These are phyloP conservation scores for Nysson spinosus DNA, from an alignment of 2,888 invertebrate species.

Conservation along the genomic window DNA sequence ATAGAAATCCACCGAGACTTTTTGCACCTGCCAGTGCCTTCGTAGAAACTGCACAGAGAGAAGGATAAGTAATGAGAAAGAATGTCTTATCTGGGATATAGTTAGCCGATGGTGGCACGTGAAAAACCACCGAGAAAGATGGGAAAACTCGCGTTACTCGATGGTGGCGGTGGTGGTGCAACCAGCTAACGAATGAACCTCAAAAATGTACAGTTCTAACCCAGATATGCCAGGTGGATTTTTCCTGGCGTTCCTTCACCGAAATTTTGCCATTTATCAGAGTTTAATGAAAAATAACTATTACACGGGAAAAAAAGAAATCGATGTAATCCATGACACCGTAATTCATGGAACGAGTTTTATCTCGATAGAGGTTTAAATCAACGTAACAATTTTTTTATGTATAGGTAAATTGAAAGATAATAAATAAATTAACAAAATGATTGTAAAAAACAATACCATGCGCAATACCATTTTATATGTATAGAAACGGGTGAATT, in stretches of 20 bases:
- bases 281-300: constrained; percentile 25
- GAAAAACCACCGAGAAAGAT: not conserved
- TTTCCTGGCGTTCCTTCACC: constrained; percentile 26
- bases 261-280: constrained; percentile 40
- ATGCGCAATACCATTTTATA: too few relatives aligned
- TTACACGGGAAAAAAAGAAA: not conserved
- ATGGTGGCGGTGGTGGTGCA: not conserved
- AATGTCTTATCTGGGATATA: constrained; percentile 3
- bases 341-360: not conserved
- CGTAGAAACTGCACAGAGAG: constrained; percentile 84
- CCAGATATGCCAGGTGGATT: constrained; percentile 34
- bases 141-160: constrained; percentile 5
- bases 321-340: not conserved
- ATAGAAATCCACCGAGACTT: constrained; percentile 94
- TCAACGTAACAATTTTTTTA: too few relatives aligned
- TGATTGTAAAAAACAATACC: too few relatives aligned
- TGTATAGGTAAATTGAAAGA: too few relatives aligned
- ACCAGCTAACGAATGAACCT: constrained; percentile 3
- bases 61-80: constrained; percentile 19
- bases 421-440: too few relatives aligned
- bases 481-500: too few relatives aligned
- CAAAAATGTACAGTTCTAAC: constrained; percentile 21
- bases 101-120: not conserved
- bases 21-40: constrained; percentile 94
- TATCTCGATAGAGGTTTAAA: too few relatives aligned